Conservation (phyloP, 1,140 invertebrate genomes). For the Ceratoteleas bidentatus region DNA sequence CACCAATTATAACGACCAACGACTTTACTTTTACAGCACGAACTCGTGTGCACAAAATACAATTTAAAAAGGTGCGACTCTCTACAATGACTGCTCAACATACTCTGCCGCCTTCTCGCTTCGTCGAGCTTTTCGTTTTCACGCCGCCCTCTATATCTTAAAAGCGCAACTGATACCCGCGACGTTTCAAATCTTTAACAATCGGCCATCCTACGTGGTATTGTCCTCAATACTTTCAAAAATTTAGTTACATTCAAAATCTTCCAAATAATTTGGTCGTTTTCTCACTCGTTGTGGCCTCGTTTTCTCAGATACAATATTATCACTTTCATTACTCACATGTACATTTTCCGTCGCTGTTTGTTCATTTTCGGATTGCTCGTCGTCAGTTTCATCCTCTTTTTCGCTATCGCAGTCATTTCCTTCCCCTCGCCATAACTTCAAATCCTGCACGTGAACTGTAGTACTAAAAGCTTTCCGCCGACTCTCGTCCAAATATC, state of each 20-base stretch:
- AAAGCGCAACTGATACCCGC: not conserved
- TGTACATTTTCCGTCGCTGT: not conserved
- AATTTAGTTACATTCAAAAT: not conserved
- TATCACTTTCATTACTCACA: not conserved
- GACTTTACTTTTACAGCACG: not conserved
- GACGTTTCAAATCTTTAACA: not conserved
- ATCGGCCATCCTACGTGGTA: constrained; percentile 2
- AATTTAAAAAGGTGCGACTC: not conserved
- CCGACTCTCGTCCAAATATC: constrained; percentile 18
- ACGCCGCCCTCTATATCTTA: not conserved
- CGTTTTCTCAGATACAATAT: not conserved
- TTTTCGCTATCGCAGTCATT: not conserved
- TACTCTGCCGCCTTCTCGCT: not conserved
- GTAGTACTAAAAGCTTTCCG: constrained; percentile 11
- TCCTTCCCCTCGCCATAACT: constrained; percentile 18
- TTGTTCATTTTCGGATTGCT: not conserved
- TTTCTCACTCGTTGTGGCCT: not conserved
- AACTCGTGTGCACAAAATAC: not conserved
- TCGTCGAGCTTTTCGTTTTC: not conserved
- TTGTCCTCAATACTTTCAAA: not conserved
- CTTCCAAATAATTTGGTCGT: not conserved
- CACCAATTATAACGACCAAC: not conserved
- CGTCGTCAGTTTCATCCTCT: not conserved
- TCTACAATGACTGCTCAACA: not conserved
- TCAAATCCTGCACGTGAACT: constrained; percentile 11